Evolutionary conservation across 1,140 invertebrate genomes (phyloP).

Genomic region (Macrocentrus cingulum): DNA sequence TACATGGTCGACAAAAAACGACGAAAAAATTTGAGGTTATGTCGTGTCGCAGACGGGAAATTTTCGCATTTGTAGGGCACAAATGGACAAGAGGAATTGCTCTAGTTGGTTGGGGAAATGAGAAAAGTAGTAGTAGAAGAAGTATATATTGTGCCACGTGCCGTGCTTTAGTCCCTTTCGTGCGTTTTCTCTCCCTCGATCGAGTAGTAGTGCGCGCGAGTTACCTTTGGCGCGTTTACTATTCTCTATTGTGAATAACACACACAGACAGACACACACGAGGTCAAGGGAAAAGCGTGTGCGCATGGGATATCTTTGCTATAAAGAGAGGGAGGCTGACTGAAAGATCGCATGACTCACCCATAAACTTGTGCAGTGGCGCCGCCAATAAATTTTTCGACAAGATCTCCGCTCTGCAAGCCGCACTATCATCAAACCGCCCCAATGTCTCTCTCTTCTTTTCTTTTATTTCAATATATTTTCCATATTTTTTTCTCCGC

Average conservation of each 20-base stretch:
- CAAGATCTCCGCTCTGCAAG: neutral
- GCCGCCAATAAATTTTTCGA: conserved; percentile 29
- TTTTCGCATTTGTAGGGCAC: too few species aligned
- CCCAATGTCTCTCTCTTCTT: neutral
- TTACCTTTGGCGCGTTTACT: conserved; percentile 53
- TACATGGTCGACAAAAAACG: too few species aligned
- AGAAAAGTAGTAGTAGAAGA: conserved; percentile 20
- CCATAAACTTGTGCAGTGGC: conserved; percentile 40
- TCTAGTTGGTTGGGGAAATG: neutral
- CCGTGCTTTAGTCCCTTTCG: conserved; percentile 23
- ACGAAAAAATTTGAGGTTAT: conserved; percentile 43
- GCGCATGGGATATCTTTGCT: conserved; percentile 26
- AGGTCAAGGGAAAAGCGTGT: conserved; percentile 27
- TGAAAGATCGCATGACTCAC: conserved; percentile 50
- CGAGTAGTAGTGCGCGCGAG: conserved; percentile 31
- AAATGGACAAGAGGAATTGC: neutral
- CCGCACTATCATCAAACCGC: neutral
- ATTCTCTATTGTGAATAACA: conserved; percentile 51
- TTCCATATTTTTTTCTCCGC: too few species aligned
- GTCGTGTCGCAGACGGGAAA: conserved; percentile 43
- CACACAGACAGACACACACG: too few species aligned
- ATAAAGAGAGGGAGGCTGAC: conserved; percentile 45
- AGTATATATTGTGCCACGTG: conserved; percentile 44
- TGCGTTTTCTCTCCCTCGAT: neutral
- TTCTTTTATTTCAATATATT: too few species aligned